Conservation (phyloP, 2,797 vertebrate species). For the Peromyscus melanophrys region DNA sequence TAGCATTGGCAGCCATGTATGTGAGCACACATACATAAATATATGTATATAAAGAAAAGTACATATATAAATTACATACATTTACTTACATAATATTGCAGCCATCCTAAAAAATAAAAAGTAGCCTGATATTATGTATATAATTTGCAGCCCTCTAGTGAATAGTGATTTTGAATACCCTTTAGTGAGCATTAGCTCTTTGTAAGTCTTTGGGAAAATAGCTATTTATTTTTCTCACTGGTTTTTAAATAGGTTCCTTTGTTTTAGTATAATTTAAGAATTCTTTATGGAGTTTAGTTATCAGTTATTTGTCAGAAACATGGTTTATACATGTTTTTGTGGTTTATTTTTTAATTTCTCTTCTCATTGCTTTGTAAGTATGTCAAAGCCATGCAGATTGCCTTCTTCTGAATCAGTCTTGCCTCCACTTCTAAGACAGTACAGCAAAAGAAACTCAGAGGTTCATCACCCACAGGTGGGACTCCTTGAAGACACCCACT, state of each 20-base stretch:
- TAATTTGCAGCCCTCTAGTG: not conserved
- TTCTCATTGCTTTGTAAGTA: not conserved
- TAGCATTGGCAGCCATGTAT: not conserved
- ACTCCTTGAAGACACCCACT: constrained; percentile 12
- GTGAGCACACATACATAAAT: no score
- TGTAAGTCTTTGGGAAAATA: not conserved
- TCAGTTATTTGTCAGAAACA: not conserved
- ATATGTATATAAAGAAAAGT: not conserved
- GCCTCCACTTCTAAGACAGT: not conserved
- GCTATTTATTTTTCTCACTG: not conserved
- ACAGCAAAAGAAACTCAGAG: not conserved
- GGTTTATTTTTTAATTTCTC: not conserved
- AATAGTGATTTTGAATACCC: not conserved
- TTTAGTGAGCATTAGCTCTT: not conserved
- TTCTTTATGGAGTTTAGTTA: constrained; percentile 3
- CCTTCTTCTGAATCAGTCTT: not conserved
- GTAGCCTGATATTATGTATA: not conserved
- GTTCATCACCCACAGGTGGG: not conserved
- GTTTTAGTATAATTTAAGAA: not conserved
- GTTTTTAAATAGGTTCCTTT: constrained; percentile 26
- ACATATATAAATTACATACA: not conserved
- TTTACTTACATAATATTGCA: not conserved
- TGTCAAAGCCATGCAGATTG: not conserved
- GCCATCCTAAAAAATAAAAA: not conserved
- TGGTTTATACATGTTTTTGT: not conserved